Evolutionary conservation across 2,797 vertebrate species (phyloP).

Genomic region (Prionace glauca): DNA sequence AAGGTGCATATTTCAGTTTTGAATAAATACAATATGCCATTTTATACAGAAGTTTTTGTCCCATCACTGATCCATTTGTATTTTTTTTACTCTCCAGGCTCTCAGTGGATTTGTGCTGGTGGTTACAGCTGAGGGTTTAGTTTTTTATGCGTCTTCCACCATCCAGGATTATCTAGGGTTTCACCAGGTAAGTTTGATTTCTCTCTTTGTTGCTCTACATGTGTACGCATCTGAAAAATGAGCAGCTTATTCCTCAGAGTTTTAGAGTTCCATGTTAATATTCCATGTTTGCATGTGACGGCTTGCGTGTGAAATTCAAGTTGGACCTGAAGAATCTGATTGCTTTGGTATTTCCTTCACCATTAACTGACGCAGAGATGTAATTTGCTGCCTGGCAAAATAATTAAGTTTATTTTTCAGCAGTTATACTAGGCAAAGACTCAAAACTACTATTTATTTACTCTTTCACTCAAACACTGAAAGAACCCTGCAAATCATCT

Average conservation of each 20-base stretch:
- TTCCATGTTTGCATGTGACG: slow-evolving; percentile 4
- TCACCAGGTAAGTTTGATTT: slow-evolving; percentile 61
- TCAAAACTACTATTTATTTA: slow-evolving; percentile 27
- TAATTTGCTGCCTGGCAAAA: slow-evolving; percentile 49
- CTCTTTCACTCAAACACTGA: neutral
- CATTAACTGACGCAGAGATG: slow-evolving; percentile 42
- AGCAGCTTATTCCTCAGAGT: slow-evolving; percentile 33
- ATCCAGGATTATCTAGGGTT: slow-evolving; percentile 75
- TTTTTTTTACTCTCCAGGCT: slow-evolving; percentile 52
- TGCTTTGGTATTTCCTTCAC: slow-evolving; percentile 49
- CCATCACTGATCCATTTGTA: neutral
- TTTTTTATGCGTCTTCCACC: slow-evolving; percentile 69
- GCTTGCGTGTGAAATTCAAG: slow-evolving; percentile 46
- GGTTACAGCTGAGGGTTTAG: slow-evolving; percentile 64
- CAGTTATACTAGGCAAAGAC: neutral
- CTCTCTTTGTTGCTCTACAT: neutral
- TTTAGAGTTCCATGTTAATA: slow-evolving; percentile 36
- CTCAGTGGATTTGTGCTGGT: slow-evolving; percentile 73
- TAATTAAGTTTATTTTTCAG: slow-evolving; percentile 39
- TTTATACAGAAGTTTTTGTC: neutral
- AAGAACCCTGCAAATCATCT: neutral
- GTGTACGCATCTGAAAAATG: slow-evolving; percentile 12
- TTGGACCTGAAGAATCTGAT: slow-evolving; percentile 45
- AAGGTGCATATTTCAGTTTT: neutral
- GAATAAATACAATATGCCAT: neutral